Conservation (phyloP, 2,113 vertebrate genomes). For the Albula goreensis region DNA sequence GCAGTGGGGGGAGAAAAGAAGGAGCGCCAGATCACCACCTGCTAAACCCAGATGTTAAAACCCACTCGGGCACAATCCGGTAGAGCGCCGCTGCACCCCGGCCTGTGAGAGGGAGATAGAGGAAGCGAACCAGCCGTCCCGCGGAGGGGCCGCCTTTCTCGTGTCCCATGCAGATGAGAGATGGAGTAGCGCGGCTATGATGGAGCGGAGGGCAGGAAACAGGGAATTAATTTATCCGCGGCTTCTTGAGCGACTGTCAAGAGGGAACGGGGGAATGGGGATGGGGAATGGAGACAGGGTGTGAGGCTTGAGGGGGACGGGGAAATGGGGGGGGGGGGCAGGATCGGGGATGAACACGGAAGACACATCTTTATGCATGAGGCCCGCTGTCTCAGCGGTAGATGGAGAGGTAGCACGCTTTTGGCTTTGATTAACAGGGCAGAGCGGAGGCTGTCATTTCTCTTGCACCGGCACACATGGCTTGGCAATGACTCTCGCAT, state of each 20-base stretch:
- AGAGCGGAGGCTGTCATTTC: conserved; percentile 41
- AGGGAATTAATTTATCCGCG: conserved; percentile 37
- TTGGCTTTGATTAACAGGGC: conserved; percentile 53
- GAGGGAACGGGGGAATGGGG: conserved; percentile 17
- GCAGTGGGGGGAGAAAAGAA: not conserved
- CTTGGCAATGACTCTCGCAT: conserved; percentile 58
- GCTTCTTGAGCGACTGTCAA: conserved; percentile 43
- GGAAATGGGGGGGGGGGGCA: conserved; percentile 6
- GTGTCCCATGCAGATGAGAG: not conserved
- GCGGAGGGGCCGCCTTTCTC: too few species aligned
- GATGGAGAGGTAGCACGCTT: conserved; percentile 48
- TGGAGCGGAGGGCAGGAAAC: conserved; percentile 15
- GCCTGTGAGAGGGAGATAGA: too few species aligned
- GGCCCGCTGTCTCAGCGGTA: conserved; percentile 34
- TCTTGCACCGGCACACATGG: conserved; percentile 38
- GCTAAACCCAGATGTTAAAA: not conserved
- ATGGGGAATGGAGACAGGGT: not conserved
- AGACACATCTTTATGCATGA: conserved; percentile 56
- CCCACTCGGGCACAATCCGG: too few species aligned
- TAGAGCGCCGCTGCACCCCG: too few species aligned
- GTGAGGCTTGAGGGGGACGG: conserved; percentile 19
- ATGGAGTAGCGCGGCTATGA: not conserved
- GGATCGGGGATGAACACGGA: conserved; percentile 34
- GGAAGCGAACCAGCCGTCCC: too few species aligned
- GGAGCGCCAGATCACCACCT: not conserved